Base-by-base conservation (phyloP, 2,797 vertebrate species). In the Aeoliscus strigatus region DNA sequence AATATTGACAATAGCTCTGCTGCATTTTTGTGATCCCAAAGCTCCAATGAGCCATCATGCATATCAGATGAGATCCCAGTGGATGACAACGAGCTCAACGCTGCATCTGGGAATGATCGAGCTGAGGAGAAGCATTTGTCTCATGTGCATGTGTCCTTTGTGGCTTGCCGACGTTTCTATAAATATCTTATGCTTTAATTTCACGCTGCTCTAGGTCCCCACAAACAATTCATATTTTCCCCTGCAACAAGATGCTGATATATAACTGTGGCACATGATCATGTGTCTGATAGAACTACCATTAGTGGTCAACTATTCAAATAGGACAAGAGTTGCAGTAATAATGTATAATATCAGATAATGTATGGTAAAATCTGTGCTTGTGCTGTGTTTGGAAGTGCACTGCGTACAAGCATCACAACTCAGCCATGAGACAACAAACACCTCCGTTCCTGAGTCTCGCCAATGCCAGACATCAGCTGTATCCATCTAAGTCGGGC, bases 101-200 rank as follows among this genome's bases (percentile, higher is more conserved):
- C n/a, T n/a, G n/a, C n/a, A n/a, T n/a, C n/a, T n/a, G n/a, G n/a
- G n/a, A n/a, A n/a, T n/a, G n/a, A n/a, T n/a, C n/a, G n/a, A n/a
- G n/a, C n/a, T n/a, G n/a, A n/a, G n/a, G n/a, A n/a, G n/a, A n/a
- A n/a, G n/a, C n/a, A n/a, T n/a, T n/a, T n/a, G n/a, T n/a, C n/a
- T n/a, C n/a, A n/a, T n/a, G n/a, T n/a, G n/a, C n/a, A n/a, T n/a
- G n/a, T n/a, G n/a, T n/a, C n/a, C n/a, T n/a, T n/a, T n/a, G n/a
- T n/a, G n/a, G n/a, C n/a, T n/a, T n/a, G n/a, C n/a, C n/a, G n/a
- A n/a, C n/a, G n/a, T n/a, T n/a, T n/a, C n/a, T 48, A 8, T 72
- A 27, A 62, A 77, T 77, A 57, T 52, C 68, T 58, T 8, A 73
- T 43, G 28, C 3, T 45, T 45, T 36, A 40, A 71, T 73, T 69